Evolutionary conservation across 2,888 invertebrate species (phyloP).

Genomic region (Drosophila neotestacea): DNA sequence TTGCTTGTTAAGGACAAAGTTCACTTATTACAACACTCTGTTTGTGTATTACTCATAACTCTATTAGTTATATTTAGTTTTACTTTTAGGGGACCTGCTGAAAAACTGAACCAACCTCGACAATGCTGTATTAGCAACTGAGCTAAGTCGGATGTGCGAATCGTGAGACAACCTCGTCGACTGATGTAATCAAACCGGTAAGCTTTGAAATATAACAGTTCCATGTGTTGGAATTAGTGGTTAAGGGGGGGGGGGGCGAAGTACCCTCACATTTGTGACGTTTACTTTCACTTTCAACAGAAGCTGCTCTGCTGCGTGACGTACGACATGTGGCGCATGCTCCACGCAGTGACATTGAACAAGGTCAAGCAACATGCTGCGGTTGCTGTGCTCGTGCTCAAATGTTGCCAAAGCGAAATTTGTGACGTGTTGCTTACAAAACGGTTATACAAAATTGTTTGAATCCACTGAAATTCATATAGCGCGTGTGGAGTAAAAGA

Average conservation of each 20-base stretch:
- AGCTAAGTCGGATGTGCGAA: constrained; percentile 39
- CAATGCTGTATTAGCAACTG: constrained; percentile 60
- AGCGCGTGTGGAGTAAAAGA: constrained; percentile 36
- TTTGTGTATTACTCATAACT: constrained; percentile 13
- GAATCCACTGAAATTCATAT: constrained; percentile 27
- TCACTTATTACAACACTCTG: constrained; percentile 22
- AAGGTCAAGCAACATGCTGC: constrained; percentile 76
- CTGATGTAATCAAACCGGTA: constrained; percentile 68
- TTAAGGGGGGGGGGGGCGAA: too few species aligned
- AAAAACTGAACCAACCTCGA: constrained; percentile 61
- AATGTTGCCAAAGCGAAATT: constrained; percentile 26
- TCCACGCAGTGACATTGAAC: constrained; percentile 69
- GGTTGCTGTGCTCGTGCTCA: constrained; percentile 3
- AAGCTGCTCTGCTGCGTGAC: constrained; percentile 29
- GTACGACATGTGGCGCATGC: constrained; percentile 58
- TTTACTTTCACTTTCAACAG: constrained; percentile 70
- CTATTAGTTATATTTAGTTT: background rate
- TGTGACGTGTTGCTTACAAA: constrained; percentile 66
- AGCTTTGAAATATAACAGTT: constrained; percentile 37
- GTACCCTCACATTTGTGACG: constrained; percentile 55
- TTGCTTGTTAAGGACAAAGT: background rate
- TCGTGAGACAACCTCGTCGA: constrained; percentile 16
- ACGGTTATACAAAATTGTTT: constrained; percentile 32
- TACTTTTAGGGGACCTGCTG: background rate
- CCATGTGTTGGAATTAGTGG: background rate